Percentiles rank a stretch among this genome's conserved stretches.
Evolutionary conservation across 2,797 vertebrate species (phyloP).

Genomic region (Gorsachius magnificus): DNA sequence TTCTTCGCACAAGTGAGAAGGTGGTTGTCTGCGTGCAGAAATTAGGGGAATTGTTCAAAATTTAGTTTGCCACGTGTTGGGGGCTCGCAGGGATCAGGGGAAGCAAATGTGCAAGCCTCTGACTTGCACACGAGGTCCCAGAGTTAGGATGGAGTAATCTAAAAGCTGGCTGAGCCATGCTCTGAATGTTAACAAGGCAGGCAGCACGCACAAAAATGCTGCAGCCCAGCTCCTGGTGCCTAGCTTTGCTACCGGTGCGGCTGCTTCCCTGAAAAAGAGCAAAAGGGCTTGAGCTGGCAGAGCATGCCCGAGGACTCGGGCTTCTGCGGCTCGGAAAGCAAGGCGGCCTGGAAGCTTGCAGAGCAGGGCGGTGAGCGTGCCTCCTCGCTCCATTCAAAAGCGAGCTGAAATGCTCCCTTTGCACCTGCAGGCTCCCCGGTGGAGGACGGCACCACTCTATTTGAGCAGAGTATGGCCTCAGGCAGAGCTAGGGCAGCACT

Average conservation of each 20-base stretch:
- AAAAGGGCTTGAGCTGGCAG: not conserved
- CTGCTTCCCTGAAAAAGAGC: not conserved
- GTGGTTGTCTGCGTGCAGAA: not conserved
- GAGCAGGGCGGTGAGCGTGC: not conserved
- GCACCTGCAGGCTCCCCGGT: not conserved
- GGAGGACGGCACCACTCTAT: not conserved
- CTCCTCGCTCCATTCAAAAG: not conserved
- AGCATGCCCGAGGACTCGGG: not conserved
- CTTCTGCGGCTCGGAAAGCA: not conserved
- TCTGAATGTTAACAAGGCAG: slow-evolving; percentile 11
- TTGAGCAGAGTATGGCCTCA: not conserved
- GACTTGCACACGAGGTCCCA: not conserved
- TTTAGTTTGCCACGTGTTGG: not conserved
- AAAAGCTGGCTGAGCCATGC: not conserved
- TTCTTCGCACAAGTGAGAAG: not conserved
- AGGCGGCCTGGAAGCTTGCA: not conserved
- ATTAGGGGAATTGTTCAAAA: not conserved
- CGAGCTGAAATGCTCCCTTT: rapidly evolving
- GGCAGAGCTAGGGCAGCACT: not conserved
- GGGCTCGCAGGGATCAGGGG: not conserved
- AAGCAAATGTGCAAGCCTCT: not conserved
- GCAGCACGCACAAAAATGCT: not conserved
- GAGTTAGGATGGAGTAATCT: slow-evolving; percentile 20
- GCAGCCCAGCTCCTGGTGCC: not conserved
- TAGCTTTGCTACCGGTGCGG: not conserved